These are phyloP conservation scores for Etheostoma cragini DNA, from an alignment of 2,113 vertebrate genomes.

Conservation along the genomic window DNA sequence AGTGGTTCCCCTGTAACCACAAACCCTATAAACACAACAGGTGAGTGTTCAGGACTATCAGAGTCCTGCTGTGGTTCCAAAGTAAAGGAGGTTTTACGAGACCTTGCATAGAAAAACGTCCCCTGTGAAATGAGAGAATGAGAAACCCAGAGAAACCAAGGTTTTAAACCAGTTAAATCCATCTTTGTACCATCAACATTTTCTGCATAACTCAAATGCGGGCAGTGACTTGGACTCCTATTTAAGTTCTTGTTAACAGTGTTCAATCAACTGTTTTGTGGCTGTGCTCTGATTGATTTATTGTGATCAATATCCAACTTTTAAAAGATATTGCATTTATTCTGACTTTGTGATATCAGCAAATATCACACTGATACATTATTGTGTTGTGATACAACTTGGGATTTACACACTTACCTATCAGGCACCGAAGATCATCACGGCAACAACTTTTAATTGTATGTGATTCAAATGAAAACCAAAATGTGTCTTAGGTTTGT, in stretches of 20 bases:
- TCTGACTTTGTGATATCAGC: too few relatives aligned
- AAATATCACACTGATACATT: too few relatives aligned
- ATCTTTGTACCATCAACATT: not conserved
- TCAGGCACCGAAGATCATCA: not conserved
- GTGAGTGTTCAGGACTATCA: slow-evolving; percentile 64
- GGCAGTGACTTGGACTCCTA: not conserved
- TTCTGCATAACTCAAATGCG: not conserved
- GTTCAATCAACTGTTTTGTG: not conserved
- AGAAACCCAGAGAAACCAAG: not conserved
- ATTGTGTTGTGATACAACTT: too few relatives aligned
- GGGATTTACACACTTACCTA: too few relatives aligned
- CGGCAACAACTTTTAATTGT: not conserved
- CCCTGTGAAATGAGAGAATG: not conserved
- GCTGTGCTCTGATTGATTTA: not conserved
- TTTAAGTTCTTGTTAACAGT: not conserved
- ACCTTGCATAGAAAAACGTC: not conserved
- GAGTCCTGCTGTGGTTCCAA: not conserved
- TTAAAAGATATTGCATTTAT: not conserved
- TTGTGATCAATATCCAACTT: not conserved
- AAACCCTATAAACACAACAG: slow-evolving; percentile 94
- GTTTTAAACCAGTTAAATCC: too few relatives aligned
- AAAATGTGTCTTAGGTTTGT: slow-evolving; percentile 87
- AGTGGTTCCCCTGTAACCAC: slow-evolving; percentile 93
- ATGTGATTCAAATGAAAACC: not conserved
- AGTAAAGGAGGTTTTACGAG: not conserved